Evolutionary conservation across 2,888 invertebrate genomes (phyloP).

Genomic region (Xestia sexstrigata): DNA sequence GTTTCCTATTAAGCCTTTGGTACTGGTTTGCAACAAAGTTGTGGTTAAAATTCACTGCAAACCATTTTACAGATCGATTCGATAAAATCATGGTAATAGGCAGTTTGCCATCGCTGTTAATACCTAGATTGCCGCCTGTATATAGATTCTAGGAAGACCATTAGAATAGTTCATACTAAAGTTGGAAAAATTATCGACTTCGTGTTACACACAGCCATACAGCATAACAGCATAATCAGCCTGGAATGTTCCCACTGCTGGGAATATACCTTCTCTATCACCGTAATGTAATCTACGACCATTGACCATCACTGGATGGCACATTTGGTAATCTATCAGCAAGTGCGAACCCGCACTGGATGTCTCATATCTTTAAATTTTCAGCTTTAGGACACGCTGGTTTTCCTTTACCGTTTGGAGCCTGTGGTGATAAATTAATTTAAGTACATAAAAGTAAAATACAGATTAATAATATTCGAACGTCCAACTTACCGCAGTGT

Average conservation of each 20-base stretch:
- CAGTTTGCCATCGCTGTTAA: slow-evolving; percentile 32
- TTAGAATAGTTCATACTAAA: slow-evolving; percentile 31
- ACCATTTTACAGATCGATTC: slow-evolving; percentile 49
- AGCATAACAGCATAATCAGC: background rate
- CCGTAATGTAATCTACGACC: no score
- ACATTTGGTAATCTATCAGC: no score
- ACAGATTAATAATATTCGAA: no score
- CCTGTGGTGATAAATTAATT: background rate
- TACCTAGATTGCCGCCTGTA: slow-evolving; percentile 29
- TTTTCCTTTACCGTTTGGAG: background rate
- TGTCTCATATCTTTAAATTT: background rate
- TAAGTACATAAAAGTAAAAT: background rate
- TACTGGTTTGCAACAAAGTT: slow-evolving; percentile 2
- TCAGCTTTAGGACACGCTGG: no score
- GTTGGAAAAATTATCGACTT: slow-evolving; percentile 29
- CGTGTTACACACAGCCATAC: background rate
- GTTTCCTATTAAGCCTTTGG: background rate
- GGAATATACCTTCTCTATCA: no score
- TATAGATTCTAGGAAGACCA: slow-evolving; percentile 44
- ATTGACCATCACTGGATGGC: no score
- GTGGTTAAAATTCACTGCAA: slow-evolving; percentile 30
- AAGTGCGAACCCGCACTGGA: background rate
- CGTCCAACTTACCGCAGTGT: no score
- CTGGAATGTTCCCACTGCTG: background rate
- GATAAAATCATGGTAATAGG: slow-evolving; percentile 41